Conservation (phyloP, 2,888 invertebrate genomes). For the Scaptomyza reducta region DNA sequence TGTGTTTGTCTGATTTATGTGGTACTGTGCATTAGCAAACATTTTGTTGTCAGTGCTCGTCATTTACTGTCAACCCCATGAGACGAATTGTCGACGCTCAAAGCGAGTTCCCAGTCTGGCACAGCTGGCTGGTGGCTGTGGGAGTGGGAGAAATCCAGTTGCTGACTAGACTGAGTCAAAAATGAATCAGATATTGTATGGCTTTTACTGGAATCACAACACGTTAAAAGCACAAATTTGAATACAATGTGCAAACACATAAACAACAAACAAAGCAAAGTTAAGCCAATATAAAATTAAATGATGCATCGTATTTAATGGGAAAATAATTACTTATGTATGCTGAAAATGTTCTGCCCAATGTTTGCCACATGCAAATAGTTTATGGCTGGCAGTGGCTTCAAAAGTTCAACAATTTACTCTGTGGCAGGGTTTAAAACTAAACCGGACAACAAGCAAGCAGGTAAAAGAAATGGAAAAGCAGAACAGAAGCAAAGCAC, state of each 20-base stretch:
- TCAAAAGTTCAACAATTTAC: constrained; percentile 1
- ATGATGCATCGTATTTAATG: constrained; percentile 35
- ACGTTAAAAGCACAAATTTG: constrained; percentile 10
- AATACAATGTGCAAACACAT: constrained; percentile 6
- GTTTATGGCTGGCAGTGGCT: constrained; percentile 15
- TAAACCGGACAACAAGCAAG: not conserved
- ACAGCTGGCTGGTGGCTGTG: not conserved
- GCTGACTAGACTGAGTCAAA: constrained; percentile 5
- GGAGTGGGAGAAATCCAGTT: not conserved
- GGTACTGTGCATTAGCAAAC: constrained; percentile 70
- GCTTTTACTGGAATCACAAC: constrained; percentile 68
- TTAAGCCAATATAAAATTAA: constrained; percentile 30
- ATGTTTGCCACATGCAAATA: constrained; percentile 9
- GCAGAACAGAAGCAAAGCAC: not conserved
- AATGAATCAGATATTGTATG: constrained; percentile 47
- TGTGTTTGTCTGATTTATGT: constrained; percentile 33
- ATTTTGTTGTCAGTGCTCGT: constrained; percentile 77
- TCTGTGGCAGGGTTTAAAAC: not conserved
- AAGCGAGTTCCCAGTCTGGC: not conserved
- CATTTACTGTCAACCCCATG: constrained; percentile 63
- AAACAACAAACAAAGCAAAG: constrained; percentile 12
- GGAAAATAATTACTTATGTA: constrained; percentile 17
- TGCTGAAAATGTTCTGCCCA: not conserved
- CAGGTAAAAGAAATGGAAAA: too few relatives aligned
- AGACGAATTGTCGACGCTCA: constrained; percentile 24